A percentile compares a stretch with the other conserved stretches of the same genome.
Conservation (phyloP, 2,113 vertebrate species). For the Oreocharis arfaki region DNA sequence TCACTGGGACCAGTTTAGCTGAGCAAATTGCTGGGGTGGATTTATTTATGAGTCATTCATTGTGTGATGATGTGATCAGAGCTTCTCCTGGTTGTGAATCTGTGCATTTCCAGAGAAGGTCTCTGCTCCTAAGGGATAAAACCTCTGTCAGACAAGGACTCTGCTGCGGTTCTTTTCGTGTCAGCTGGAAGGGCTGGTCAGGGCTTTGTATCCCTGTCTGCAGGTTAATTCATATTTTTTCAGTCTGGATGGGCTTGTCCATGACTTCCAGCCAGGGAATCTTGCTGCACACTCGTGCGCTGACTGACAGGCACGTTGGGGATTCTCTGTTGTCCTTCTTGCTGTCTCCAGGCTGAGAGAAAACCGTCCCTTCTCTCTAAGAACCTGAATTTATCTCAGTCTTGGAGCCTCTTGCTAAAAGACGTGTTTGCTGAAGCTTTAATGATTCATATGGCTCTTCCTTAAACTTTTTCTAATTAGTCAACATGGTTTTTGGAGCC, state of each 20-base stretch:
- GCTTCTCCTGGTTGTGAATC: background rate
- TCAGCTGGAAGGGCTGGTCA: background rate
- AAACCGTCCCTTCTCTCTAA: conserved; percentile 15
- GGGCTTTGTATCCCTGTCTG: background rate
- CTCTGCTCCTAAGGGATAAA: background rate
- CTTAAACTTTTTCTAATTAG: conserved; percentile 65
- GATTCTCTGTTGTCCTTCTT: conserved; percentile 8
- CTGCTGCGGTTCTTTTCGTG: background rate
- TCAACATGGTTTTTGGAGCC: conserved; percentile 44
- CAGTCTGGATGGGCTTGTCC: background rate
- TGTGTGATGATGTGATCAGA: background rate
- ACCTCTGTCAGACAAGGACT: background rate
- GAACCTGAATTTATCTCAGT: background rate
- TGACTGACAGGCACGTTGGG: background rate
- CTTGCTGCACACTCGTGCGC: background rate
- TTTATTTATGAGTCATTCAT: background rate
- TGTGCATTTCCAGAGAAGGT: background rate
- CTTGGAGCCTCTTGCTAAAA: conserved; percentile 51
- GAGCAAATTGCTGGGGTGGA: background rate
- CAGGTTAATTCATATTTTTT: background rate
- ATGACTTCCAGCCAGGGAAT: background rate
- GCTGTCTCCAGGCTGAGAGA: conserved; percentile 24
- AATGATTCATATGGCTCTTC: conserved; percentile 62
- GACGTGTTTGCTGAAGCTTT: conserved; percentile 43
- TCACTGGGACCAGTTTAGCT: fast-evolving